A percentile compares a stretch with the other conserved stretches of the same genome.
Evolutionary conservation across 2,113 vertebrate genomes (phyloP).

Genomic region (Chrysochloris asiatica): DNA sequence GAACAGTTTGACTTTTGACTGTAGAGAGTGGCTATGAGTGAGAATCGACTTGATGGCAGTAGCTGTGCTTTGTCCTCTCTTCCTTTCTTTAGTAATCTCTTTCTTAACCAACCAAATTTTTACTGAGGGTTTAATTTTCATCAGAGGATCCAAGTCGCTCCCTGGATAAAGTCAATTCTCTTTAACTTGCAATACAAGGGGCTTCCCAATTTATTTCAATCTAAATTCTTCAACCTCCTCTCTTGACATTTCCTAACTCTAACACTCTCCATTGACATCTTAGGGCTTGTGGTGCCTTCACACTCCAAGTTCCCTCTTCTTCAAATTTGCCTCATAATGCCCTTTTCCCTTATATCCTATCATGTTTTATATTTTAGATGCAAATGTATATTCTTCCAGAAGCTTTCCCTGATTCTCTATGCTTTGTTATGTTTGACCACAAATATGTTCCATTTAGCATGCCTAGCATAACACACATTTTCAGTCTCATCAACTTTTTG

Average conservation of each 20-base stretch:
- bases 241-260: neutral
- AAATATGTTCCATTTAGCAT: neutral
- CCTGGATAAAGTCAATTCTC: neutral
- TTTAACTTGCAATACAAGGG: neutral
- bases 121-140: neutral
- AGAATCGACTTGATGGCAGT: no score
- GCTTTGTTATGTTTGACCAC: neutral
- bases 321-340: neutral
- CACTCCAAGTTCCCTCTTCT: neutral
- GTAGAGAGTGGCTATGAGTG: no score
- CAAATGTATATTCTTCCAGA: neutral
- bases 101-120: neutral
- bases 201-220: neutral
- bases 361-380: neutral
- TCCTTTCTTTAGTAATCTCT: neutral
- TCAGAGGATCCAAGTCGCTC: neutral
- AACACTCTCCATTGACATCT: neutral
- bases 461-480: accelerated
- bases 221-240: neutral
- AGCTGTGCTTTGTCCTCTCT: neutral
- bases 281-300: neutral
- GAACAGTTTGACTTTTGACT: no score
- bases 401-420: neutral
- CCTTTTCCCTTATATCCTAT: neutral
- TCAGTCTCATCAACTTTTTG: no score